These are phyloP conservation scores for Cephalopholis sonnerati DNA, from an alignment of 2,113 vertebrate species.

Conservation along the genomic window DNA sequence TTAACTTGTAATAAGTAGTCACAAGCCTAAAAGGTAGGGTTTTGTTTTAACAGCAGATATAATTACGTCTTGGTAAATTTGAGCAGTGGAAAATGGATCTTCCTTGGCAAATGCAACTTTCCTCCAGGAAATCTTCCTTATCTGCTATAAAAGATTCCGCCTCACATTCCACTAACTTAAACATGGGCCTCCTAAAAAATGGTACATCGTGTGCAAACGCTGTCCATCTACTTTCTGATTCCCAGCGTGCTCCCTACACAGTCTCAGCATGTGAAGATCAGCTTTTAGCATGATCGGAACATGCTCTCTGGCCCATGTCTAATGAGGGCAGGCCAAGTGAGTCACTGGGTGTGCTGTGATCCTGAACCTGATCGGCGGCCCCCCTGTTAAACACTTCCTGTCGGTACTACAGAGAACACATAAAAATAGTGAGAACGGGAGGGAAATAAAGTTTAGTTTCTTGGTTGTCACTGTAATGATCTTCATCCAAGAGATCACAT, in stretches of 20 bases:
- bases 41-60: background rate
- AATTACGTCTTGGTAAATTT: background rate
- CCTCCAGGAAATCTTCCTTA: background rate
- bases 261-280: slow-evolving; percentile 62
- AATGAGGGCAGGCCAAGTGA: slow-evolving; percentile 59
- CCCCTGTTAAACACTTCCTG: slow-evolving; percentile 11
- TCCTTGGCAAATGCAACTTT: background rate
- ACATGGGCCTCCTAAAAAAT: slow-evolving; percentile 18
- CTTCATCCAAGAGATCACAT: background rate
- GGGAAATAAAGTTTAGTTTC: background rate
- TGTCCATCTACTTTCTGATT: slow-evolving; percentile 4
- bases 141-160: background rate
- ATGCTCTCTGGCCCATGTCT: slow-evolving; percentile 58
- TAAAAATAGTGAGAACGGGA: background rate
- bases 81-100: background rate
- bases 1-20: background rate
- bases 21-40: background rate
- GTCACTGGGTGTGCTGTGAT: slow-evolving; percentile 16
- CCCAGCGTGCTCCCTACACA: slow-evolving; percentile 33
- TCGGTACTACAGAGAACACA: background rate
- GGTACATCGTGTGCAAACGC: background rate
- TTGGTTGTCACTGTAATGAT: slow-evolving; percentile 1
- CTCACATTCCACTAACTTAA: slow-evolving; percentile 15
- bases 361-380: background rate
- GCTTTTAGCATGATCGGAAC: slow-evolving; percentile 68